Base-by-base conservation (phyloP, 2,113 vertebrate genomes). In the Prolemur simus region DNA sequence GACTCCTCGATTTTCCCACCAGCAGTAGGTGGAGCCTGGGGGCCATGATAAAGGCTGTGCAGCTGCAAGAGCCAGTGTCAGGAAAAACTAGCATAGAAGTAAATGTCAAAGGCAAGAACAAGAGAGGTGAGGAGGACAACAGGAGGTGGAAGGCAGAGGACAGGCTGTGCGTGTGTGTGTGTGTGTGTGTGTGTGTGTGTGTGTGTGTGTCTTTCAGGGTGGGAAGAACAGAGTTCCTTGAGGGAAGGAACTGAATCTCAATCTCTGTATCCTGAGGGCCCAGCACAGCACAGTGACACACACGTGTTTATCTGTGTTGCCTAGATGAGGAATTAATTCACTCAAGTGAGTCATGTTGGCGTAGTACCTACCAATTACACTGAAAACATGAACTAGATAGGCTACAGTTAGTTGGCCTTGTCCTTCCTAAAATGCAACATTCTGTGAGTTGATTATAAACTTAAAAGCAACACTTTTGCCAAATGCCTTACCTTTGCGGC, bases 401-500 rank as follows among this genome's bases (percentile, higher is more conserved):
- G 45, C n/a, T 18, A 15, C 69, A 83, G 27, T 69, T n/a, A 52
- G 87, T 73, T 32, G 49, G 91, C 37, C 25, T 0, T 21, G 14
- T 23, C n/a, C 2, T 87, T 45, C 25, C 64, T 89, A 74, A 89
- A 23, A 54, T 6, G 27, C 25, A 45, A 25, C 13, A 27, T n/a
- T 42, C 29, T 39, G 3, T 29, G n/a, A 27, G 37, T 42, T 89
- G 3, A 18, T 32, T 77, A n/a, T 37, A 64, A 37, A 13, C 37
- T 17, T 47, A 49, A 76, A 27, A 58, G 58, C 54, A 64, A 49
- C 3, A 29, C 34, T 0, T 29, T 0, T 29, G 45, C 21, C 52
- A 0, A 0, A 3, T 1, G 12, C 18, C 29, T 88, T 96, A 99
- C 99, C 98, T 99, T 99, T 32, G 98, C 98, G 3, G 98, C 98